Evolutionary conservation across 2,113 vertebrate species (phyloP).

Genomic region (Hippocampus zosterae): DNA sequence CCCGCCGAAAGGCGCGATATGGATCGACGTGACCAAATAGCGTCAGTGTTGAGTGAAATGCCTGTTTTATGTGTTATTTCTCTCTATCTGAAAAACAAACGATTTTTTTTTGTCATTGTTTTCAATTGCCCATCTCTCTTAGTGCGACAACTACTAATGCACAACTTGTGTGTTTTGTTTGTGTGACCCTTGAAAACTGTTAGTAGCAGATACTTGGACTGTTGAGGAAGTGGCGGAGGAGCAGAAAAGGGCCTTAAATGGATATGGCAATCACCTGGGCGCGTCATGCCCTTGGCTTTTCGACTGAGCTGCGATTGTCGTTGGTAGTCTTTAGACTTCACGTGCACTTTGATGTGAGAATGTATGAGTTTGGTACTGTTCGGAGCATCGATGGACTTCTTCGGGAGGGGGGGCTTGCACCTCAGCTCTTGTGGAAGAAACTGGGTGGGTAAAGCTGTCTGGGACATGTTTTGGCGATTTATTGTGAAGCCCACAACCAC

Average conservation of each 20-base stretch:
- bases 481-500: slow-evolving; percentile 45
- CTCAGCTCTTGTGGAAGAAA: slow-evolving; percentile 32
- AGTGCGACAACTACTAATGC: slow-evolving; percentile 1
- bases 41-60: no score
- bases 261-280: slow-evolving; percentile 67
- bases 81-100: not conserved
- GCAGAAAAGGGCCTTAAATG: slow-evolving; percentile 62
- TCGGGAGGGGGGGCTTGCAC: slow-evolving; percentile 2
- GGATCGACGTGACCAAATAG: no score
- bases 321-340: slow-evolving; percentile 62
- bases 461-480: slow-evolving; percentile 48
- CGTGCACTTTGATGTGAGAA: slow-evolving; percentile 75
- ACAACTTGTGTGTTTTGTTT: slow-evolving; percentile 1
- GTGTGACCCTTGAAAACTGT: slow-evolving; percentile 27
- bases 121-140: not conserved
- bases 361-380: slow-evolving; percentile 58
- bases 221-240: slow-evolving; percentile 41
- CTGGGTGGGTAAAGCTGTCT: slow-evolving; percentile 74
- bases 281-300: slow-evolving; percentile 43
- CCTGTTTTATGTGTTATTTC: no score
- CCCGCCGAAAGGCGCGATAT: no score
- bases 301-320: slow-evolving; percentile 65
- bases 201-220: slow-evolving; percentile 45
- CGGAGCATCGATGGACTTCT: slow-evolving; percentile 32
- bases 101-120: no score